Conservation (phyloP, 2,113 vertebrate species). For the Megaceryle maxima region DNA sequence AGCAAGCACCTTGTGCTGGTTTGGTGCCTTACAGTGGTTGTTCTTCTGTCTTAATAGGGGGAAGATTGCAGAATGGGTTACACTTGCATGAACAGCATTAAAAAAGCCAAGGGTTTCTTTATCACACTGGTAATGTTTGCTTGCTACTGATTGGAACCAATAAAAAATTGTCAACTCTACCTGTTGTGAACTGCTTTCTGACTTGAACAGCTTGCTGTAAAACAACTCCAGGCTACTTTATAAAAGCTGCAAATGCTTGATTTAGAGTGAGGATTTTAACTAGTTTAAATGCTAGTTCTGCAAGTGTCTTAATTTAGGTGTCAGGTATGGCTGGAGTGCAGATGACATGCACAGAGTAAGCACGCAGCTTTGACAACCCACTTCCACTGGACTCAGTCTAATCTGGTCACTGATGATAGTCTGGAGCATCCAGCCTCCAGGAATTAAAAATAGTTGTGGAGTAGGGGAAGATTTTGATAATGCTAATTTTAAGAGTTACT, state of each 20-base stretch:
- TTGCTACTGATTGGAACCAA: neutral
- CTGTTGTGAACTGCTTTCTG: neutral
- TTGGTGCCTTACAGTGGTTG: neutral
- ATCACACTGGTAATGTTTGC: neutral
- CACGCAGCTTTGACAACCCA: neutral
- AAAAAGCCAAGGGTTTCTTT: neutral
- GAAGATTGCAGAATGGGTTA: neutral
- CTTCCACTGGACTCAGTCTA: neutral
- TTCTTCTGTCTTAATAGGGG: neutral
- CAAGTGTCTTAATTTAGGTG: neutral
- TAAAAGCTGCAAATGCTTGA: neutral
- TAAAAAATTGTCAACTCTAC: constrained; percentile 7
- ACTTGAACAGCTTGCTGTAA: neutral
- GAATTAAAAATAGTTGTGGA: neutral
- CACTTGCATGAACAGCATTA: neutral
- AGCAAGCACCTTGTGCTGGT: neutral
- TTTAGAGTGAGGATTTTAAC: neutral
- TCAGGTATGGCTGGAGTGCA: neutral
- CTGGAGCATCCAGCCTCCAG: neutral
- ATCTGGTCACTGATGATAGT: neutral
- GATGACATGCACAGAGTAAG: neutral
- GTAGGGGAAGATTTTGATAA: neutral
- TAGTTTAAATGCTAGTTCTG: neutral
- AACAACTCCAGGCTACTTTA: neutral
- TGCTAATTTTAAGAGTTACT: neutral